Conservation (phyloP, 2,113 vertebrate genomes). For the western clawed frog (Xenopus tropicalis) region DNA sequence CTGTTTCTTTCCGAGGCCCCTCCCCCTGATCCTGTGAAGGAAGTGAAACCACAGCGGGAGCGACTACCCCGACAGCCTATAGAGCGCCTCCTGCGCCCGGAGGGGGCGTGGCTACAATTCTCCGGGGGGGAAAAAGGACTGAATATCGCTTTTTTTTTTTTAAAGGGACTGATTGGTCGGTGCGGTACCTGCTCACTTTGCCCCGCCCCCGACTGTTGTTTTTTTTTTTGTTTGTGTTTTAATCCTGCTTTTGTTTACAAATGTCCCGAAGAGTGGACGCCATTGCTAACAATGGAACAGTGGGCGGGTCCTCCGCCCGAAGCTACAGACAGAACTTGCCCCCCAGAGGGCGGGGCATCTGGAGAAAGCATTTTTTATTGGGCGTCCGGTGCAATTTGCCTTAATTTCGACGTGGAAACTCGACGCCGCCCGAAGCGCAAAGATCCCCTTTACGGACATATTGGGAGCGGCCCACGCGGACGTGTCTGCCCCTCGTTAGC, state of each 20-base stretch:
- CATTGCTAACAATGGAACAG: not conserved
- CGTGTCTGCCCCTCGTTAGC: not conserved
- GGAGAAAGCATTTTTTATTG: not conserved
- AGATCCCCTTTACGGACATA: not conserved
- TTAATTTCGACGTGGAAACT: slow-evolving; percentile 30
- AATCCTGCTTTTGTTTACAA: slow-evolving; percentile 41
- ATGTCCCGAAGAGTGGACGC: not conserved
- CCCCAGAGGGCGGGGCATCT: not conserved
- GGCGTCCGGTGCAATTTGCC: slow-evolving; percentile 31
- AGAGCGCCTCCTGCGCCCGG: not conserved
- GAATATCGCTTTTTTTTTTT: not conserved
- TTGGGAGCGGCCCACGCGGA: not conserved
- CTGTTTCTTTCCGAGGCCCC: too few species aligned
- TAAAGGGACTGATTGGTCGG: not conserved
- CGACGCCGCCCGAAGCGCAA: not conserved
- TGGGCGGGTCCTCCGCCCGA: not conserved
- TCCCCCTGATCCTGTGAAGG: too few species aligned
- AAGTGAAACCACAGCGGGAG: not conserved
- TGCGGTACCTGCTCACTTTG: slow-evolving; percentile 22
- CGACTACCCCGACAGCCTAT: not conserved
- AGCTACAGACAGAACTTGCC: not conserved
- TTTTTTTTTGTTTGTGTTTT: slow-evolving; percentile 8
- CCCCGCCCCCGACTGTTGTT: not conserved
- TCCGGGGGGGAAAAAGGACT: too few species aligned
- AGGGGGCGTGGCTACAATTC: too few species aligned